Percentiles rank a stretch among this genome's conserved stretches.
Conservation (phyloP, 2,797 vertebrate genomes). For the Allobates femoralis region DNA sequence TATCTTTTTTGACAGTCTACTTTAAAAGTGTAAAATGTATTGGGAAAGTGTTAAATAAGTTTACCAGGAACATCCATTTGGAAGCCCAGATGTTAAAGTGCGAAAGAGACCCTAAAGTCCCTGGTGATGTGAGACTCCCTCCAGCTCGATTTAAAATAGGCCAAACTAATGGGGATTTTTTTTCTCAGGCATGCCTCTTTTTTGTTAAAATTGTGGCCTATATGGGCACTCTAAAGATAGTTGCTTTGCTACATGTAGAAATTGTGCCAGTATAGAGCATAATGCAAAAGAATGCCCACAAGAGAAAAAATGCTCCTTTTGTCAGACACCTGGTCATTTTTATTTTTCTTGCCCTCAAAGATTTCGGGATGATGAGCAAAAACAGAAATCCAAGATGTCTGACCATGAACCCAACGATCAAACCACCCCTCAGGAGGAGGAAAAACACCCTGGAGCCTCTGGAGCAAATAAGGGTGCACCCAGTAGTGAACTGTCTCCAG, state of each 20-base stretch:
- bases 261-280: not conserved
- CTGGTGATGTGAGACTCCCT: accelerated
- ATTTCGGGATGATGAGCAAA: not conserved
- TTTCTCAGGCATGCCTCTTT: not conserved
- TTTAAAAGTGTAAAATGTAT: not conserved
- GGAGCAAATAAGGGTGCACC: too few relatives aligned
- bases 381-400: not conserved
- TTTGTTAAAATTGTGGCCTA: not conserved
- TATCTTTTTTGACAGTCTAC: too few relatives aligned
- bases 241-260: accelerated
- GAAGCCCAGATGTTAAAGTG: accelerated
- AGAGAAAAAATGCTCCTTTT: not conserved
- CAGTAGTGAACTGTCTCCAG: too few relatives aligned
- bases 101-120: accelerated
- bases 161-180: not conserved
- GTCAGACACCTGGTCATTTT: not conserved
- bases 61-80: not conserved
- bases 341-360: not conserved
- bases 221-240: not conserved
- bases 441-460: too few relatives aligned
- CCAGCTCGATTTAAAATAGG: not conserved
- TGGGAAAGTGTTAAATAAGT: not conserved
- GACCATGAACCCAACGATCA: not conserved
- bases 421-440: not conserved
- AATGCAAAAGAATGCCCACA: not conserved